Evolutionary conservation across 2,113 vertebrate species (phyloP), one percentile per base, ranked within the genome.

Genomic region (Martes martes): DNA sequence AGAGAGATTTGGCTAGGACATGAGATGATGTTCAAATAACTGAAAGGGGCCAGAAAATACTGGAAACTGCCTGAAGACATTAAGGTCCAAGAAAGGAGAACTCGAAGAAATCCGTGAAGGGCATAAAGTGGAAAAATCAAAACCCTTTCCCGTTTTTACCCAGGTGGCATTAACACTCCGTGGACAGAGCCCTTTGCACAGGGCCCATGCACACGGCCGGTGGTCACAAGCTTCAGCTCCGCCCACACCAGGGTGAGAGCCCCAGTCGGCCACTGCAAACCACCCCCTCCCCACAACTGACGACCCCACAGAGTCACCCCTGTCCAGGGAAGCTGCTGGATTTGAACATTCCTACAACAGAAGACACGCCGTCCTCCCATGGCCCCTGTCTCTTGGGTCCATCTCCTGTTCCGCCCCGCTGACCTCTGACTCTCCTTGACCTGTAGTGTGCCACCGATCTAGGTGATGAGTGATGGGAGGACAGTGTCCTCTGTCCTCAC

Each of bases 141-240:
- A 95, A 24, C n/a, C 8, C 1, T 31, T 71, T 31, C 39, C 59
- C 14, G 0, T 13, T 55, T 55, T 82, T 39, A 81, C 59, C 23
- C 81, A 33, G 4, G 0, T 42, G 45, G 69, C 19, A 3, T 0
- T 2, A 52, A 39, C 52, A 33, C 15, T 2, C 10, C 19, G 3
- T 1, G 11, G 50, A 61, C 13, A 36, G 42, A 69, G 19, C 33
- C 9, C 79, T 84, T 61, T 13, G 79, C 69, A 33, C 11, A 19
- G 42, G n/a, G 26, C 16, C 65, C 10, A 13, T 7, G 87, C 63
- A 11, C 55, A 73, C 4, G 52, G 92, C 14, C 14, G 26, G 31
- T 36, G 31, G 42, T 36, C 52, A 15, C 18, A 2, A 4, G 26
- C 16, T 2, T 31, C 73, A 6, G 55, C 7, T 39, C 81, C 13